Conservation (phyloP, 2,113 vertebrate species). For the Phaethon lepturus region DNA sequence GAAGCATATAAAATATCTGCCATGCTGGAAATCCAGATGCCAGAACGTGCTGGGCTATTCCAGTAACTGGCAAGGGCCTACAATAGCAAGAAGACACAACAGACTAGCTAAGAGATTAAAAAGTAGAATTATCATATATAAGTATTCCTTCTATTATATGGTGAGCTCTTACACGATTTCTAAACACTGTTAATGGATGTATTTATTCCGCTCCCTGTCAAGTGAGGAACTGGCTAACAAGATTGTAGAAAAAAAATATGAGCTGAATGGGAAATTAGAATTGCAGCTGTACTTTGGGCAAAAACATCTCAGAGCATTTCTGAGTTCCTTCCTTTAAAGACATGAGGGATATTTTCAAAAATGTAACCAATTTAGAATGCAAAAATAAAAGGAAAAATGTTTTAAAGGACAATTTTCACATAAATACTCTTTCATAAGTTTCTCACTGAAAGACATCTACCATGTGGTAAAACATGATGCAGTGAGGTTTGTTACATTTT, state of each 20-base stretch:
- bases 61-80: neutral
- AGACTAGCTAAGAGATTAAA: neutral
- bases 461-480: neutral
- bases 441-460: neutral
- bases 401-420: neutral
- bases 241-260: neutral
- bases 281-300: neutral
- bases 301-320: neutral
- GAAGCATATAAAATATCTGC: neutral
- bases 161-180: neutral
- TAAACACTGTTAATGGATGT: neutral
- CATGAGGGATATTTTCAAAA: neutral
- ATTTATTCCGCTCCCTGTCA: neutral
- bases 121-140: neutral
- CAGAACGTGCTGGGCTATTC: neutral
- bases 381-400: neutral
- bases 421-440: neutral
- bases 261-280: neutral
- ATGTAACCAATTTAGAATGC: neutral
- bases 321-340: neutral
- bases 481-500: neutral
- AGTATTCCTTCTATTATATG: neutral
- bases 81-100: neutral
- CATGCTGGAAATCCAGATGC: neutral
- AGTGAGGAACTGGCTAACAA: neutral